Percentiles rank a stretch among this genome's conserved stretches.
phyloP scores from a whole-genome alignment of 2,888 invertebrate species.

The Plutella xylostella region DNA sequence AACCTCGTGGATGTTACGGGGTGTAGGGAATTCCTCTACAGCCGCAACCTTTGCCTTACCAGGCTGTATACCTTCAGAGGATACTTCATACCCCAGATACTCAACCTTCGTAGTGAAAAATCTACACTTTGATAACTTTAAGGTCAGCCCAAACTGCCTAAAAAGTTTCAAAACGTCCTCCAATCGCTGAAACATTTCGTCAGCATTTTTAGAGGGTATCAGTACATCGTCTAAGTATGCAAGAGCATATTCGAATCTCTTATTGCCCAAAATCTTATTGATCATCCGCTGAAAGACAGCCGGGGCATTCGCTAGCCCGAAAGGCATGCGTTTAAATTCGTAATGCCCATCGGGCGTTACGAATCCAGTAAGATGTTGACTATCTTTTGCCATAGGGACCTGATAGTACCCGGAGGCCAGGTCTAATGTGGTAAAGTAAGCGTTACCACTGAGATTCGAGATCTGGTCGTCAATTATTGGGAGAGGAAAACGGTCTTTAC shows the following conservation, averaged over 20 bases:
- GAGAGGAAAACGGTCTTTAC: conserved; percentile 2
- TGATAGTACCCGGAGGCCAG: background rate
- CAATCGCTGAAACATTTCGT: background rate
- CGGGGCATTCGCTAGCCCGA: background rate
- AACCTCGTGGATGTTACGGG: conserved; percentile 1
- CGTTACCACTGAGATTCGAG: conserved; percentile 2
- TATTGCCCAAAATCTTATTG: background rate
- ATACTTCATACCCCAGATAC: conserved; percentile 4
- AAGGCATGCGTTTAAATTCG: background rate
- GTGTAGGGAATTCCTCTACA: background rate
- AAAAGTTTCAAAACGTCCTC: background rate
- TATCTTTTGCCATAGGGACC: background rate
- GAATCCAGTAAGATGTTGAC: background rate
- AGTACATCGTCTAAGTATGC: conserved; percentile 2
- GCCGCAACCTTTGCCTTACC: background rate
- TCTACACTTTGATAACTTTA: background rate
- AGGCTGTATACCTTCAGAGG: background rate
- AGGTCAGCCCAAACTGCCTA: background rate
- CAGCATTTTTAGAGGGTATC: background rate
- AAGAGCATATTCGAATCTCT: background rate
- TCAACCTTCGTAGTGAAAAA: background rate
- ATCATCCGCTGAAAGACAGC: background rate
- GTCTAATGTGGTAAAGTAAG: background rate
- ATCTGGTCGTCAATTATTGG: conserved; percentile 5
- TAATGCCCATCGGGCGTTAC: background rate